Percentiles rank a stretch among this genome's conserved stretches.
Conservation (phyloP, 2,888 invertebrate species). For the Xylocampa areola region DNA sequence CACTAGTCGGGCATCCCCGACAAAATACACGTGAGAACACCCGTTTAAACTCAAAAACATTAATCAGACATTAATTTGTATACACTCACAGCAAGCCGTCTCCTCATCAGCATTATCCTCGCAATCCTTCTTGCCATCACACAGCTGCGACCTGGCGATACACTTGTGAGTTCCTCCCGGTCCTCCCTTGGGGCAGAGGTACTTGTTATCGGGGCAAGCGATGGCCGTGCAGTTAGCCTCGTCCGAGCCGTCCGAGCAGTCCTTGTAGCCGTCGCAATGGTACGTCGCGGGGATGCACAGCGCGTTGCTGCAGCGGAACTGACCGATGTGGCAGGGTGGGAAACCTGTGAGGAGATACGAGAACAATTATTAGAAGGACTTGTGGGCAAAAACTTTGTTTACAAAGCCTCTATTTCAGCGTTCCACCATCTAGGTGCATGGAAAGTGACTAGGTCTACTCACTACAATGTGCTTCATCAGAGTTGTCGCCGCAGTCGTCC, state of each 20-base stretch:
- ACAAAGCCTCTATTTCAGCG: too few relatives aligned
- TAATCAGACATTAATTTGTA: too few relatives aligned
- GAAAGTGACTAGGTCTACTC: conserved; percentile 68
- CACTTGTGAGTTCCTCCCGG: conserved; percentile 94
- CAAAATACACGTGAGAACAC: too few relatives aligned
- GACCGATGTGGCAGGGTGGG: conserved; percentile 96
- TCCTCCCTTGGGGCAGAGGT: conserved; percentile 94
- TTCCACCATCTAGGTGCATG: too few relatives aligned
- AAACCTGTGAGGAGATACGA: conserved; percentile 91
- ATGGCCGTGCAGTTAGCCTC: conserved; percentile 96
- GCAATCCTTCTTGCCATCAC: conserved; percentile 97
- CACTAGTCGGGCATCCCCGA: too few relatives aligned
- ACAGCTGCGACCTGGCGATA: conserved; percentile 95
- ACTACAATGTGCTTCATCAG: conserved; percentile 97
- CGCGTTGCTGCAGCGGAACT: conserved; percentile 97
- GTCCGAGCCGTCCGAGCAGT: conserved; percentile 97
- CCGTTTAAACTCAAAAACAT: not conserved
- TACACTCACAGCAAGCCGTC: conserved; percentile 95
- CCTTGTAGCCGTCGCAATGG: conserved; percentile 96
- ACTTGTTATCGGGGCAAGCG: conserved; percentile 97
- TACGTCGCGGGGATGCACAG: conserved; percentile 97
- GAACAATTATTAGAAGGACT: too few relatives aligned
- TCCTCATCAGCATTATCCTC: conserved; percentile 97
- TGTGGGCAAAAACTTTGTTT: too few relatives aligned
- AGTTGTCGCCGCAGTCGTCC: conserved; percentile 97